A percentile compares a stretch with the other conserved stretches of the same genome.
Evolutionary conservation across 2,797 vertebrate species (phyloP).

Genomic region (Nasua narica): DNA sequence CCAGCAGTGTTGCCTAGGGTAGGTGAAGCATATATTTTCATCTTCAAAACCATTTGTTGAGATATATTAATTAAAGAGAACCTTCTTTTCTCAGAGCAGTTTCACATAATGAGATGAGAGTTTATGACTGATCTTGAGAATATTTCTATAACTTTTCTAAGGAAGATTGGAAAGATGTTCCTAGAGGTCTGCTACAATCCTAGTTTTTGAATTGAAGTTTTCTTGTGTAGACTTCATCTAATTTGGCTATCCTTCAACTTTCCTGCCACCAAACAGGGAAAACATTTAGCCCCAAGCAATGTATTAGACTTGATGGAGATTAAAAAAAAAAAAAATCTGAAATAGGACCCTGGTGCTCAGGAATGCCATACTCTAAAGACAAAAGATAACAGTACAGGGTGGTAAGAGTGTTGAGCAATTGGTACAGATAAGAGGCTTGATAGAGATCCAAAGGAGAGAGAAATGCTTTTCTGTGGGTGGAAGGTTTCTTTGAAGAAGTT

Average conservation of each 20-base stretch:
- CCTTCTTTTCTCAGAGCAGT: neutral
- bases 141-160: neutral
- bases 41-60: neutral
- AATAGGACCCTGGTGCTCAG: neutral
- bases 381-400: neutral
- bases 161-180: neutral
- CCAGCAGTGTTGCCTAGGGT: neutral
- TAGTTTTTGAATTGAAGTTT: neutral
- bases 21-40: neutral
- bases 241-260: neutral
- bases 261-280: neutral
- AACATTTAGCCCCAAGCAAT: neutral
- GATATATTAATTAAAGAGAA: neutral
- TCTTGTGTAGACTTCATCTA: neutral
- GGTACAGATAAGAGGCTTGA: neutral
- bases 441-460: neutral
- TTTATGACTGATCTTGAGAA: neutral
- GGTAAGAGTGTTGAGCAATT: neutral
- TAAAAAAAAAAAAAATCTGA: neutral
- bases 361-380: neutral
- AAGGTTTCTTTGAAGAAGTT: neutral
- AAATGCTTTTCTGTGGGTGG: neutral
- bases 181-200: neutral
- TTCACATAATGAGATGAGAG: neutral
- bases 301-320: neutral